These are phyloP conservation scores for Psococerastis gibbosa DNA, from an alignment of 2,888 invertebrate species.

Conservation along the genomic window DNA sequence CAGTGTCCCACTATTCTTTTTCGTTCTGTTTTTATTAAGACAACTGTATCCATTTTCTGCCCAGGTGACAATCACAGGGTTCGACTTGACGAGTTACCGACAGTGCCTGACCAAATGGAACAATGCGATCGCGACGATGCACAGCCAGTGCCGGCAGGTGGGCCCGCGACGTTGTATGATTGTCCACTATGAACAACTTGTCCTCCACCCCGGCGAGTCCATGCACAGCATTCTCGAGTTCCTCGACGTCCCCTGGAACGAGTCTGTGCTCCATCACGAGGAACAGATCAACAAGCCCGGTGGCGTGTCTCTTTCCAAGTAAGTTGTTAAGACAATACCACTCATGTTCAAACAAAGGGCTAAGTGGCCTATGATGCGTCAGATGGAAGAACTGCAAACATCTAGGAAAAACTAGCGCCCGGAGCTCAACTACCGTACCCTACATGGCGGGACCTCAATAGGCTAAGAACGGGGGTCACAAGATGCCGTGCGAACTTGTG, in stretches of 20 bases:
- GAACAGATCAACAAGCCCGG: conserved; percentile 90
- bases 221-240: conserved; percentile 75
- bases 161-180: conserved; percentile 29
- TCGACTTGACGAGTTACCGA: conserved; percentile 82
- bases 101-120: conserved; percentile 97
- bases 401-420: no score
- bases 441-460: no score
- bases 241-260: conserved; percentile 86
- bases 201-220: conserved; percentile 78
- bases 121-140: conserved; percentile 85
- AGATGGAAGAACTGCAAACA: not conserved
- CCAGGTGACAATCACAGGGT: conserved; percentile 71
- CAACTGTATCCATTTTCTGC: not conserved
- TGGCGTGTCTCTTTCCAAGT: conserved; percentile 90
- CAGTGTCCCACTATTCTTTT: no score
- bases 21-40: no score
- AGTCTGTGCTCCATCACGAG: conserved; percentile 92
- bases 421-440: no score
- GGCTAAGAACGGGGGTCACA: no score
- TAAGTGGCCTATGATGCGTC: no score
- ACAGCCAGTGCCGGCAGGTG: conserved; percentile 60
- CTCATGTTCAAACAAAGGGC: no score
- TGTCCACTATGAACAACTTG: conserved; percentile 93
- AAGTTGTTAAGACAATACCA: no score
- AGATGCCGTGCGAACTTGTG: no score